A percentile compares a stretch with the other conserved stretches of the same genome.
phyloP scores from a whole-genome alignment of 2,888 invertebrate genomes.

The Trissoscelio sp. region DNA sequence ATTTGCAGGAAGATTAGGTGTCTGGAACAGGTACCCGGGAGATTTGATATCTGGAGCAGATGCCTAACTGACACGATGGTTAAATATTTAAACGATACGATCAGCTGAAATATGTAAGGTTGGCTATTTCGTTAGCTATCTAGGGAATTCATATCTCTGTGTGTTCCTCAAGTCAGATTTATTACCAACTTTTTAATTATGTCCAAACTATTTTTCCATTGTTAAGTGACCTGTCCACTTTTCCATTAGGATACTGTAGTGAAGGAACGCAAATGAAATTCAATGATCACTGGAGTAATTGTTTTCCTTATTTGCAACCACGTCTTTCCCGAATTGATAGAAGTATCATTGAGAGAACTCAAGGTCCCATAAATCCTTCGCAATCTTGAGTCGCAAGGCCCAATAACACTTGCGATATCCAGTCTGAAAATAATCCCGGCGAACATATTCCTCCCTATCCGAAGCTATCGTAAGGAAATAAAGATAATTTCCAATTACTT shows the following conservation, averaged over 20 bases:
- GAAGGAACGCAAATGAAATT: slow-evolving; percentile 16
- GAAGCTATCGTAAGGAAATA: slow-evolving; percentile 52
- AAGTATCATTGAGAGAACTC: slow-evolving; percentile 38
- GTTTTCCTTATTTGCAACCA: slow-evolving; percentile 50
- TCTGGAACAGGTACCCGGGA: slow-evolving; percentile 23
- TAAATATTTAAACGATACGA: slow-evolving; percentile 44
- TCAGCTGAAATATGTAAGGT: slow-evolving; percentile 37
- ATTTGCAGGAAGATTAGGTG: slow-evolving; percentile 30
- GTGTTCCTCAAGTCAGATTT: not conserved
- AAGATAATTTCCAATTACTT: slow-evolving; percentile 65
- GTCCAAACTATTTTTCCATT: not conserved
- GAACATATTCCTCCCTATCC: slow-evolving; percentile 27
- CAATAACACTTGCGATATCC: slow-evolving; percentile 40
- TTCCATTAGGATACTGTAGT: not conserved
- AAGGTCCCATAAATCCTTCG: slow-evolving; percentile 55
- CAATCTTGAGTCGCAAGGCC: slow-evolving; percentile 29
- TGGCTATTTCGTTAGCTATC: slow-evolving; percentile 7
- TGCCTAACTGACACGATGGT: slow-evolving; percentile 29
- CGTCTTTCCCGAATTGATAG: slow-evolving; percentile 48
- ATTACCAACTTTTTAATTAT: not conserved
- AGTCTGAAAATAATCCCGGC: slow-evolving; percentile 48
- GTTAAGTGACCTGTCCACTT: not conserved
- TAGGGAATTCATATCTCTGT: slow-evolving; percentile 20
- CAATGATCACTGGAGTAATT: slow-evolving; percentile 27
- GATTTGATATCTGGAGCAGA: slow-evolving; percentile 40